A percentile compares a stretch with the other conserved stretches of the same genome.
phyloP scores from a whole-genome alignment of 2,888 invertebrate species.

The Acleris emargana region DNA sequence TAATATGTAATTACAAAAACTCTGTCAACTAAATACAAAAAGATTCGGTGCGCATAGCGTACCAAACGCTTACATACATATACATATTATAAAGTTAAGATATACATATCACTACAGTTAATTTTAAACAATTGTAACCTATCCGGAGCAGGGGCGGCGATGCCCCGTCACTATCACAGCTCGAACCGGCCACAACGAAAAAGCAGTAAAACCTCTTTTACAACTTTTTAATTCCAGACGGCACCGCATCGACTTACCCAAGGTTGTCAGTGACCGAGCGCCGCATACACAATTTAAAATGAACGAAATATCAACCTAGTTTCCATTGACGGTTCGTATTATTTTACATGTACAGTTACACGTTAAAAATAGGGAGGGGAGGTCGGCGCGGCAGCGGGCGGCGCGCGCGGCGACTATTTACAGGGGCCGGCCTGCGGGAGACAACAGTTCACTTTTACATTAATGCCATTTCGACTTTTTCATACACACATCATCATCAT shows the following conservation, averaged over 20 bases:
- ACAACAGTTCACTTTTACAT: no score
- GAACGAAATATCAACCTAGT: slow-evolving; percentile 58
- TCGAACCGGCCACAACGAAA: slow-evolving; percentile 36
- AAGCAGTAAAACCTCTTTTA: slow-evolving; percentile 19
- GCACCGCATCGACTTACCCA: no score
- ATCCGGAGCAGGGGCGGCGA: slow-evolving; percentile 49
- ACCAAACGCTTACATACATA: slow-evolving; percentile 74
- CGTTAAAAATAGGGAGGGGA: slow-evolving; percentile 48
- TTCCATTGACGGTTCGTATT: slow-evolving; percentile 50
- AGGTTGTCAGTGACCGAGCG: slow-evolving; percentile 37
- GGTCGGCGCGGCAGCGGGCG: slow-evolving; percentile 43
- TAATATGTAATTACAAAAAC: slow-evolving; percentile 80
- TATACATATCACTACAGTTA: slow-evolving; percentile 78
- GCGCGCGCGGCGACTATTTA: slow-evolving; percentile 56
- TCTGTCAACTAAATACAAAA: slow-evolving; percentile 81
- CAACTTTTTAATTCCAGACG: no score
- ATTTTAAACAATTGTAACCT: slow-evolving; percentile 68
- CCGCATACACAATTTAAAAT: slow-evolving; percentile 54
- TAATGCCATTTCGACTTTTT: no score
- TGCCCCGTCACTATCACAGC: not conserved
- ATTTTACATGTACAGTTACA: slow-evolving; percentile 56
- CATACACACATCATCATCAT: no score
- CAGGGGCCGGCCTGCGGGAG: slow-evolving; percentile 54
- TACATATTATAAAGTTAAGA: slow-evolving; percentile 68
- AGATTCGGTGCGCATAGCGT: slow-evolving; percentile 73